These are phyloP conservation scores for Silurus glanis DNA, from an alignment of 2,113 vertebrate species.

Conservation along the genomic window DNA sequence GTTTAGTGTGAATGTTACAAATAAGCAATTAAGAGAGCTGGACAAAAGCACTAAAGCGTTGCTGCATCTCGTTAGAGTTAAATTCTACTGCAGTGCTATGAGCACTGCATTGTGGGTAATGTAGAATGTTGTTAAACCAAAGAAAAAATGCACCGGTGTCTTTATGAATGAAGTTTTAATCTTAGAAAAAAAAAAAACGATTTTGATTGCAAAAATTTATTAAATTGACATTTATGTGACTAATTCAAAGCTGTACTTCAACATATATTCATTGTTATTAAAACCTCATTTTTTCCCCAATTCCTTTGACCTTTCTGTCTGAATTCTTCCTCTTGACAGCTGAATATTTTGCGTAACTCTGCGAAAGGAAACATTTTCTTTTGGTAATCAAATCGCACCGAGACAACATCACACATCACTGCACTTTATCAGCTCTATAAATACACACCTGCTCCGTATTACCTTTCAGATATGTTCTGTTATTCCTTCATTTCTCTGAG, in stretches of 20 bases:
- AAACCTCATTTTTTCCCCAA: not conserved
- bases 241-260: not conserved
- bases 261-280: not conserved
- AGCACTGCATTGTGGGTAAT: not conserved
- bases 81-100: not conserved
- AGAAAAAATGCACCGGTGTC: not conserved
- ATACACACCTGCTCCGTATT: conserved; percentile 33
- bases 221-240: not conserved
- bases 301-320: not conserved
- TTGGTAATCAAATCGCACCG: conserved; percentile 51
- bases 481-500: conserved; percentile 45
- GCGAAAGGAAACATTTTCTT: not conserved
- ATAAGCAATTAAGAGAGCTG: too few relatives aligned
- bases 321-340: conserved; percentile 5
- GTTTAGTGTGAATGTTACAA: too few relatives aligned
- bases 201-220: not conserved
- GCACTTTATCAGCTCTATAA: conserved; percentile 15
- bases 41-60: not conserved
- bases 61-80: not conserved
- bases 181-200: not conserved
- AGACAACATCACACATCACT: conserved; percentile 42
- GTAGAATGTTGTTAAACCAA: not conserved
- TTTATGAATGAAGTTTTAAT: not conserved
- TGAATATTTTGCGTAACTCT: conserved; percentile 38
- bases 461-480: conserved; percentile 44